Evolutionary conservation across 2,113 vertebrate genomes (phyloP).

Genomic region (Amblyornis subalaris): DNA sequence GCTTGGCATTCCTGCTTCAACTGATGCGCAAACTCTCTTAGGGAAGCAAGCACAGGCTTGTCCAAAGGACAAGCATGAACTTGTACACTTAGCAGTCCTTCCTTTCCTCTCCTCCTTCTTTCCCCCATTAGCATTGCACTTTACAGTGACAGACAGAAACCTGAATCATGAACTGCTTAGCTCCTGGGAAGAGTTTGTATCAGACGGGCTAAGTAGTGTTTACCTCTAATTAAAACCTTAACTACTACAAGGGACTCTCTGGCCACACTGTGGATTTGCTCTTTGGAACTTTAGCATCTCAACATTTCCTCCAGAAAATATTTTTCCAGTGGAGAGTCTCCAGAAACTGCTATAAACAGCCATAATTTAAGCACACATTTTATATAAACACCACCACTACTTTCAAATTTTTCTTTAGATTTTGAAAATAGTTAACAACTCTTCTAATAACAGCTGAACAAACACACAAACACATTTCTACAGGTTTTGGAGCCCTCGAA

Average conservation of each 20-base stretch:
- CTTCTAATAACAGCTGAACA: background rate
- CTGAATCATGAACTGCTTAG: background rate
- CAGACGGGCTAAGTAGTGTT: background rate
- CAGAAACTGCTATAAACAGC: background rate
- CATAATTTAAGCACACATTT: background rate
- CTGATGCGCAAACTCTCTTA: background rate
- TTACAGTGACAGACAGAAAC: background rate
- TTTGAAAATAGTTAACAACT: background rate
- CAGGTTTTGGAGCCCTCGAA: background rate
- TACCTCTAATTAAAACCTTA: background rate
- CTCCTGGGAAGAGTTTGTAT: background rate
- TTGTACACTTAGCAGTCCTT: background rate
- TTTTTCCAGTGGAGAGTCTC: background rate
- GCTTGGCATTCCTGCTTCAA: background rate
- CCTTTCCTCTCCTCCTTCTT: background rate
- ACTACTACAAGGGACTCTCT: background rate
- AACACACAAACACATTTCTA: background rate
- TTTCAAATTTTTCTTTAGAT: background rate
- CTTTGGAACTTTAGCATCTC: background rate
- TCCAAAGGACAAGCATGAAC: background rate
- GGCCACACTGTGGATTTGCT: background rate
- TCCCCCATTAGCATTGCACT: background rate
- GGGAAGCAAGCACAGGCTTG: background rate
- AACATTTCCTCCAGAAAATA: background rate
- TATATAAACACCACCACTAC: background rate